Evolutionary conservation across 2,888 invertebrate genomes (phyloP).

Genomic region (Zygogramma bicolorata): DNA sequence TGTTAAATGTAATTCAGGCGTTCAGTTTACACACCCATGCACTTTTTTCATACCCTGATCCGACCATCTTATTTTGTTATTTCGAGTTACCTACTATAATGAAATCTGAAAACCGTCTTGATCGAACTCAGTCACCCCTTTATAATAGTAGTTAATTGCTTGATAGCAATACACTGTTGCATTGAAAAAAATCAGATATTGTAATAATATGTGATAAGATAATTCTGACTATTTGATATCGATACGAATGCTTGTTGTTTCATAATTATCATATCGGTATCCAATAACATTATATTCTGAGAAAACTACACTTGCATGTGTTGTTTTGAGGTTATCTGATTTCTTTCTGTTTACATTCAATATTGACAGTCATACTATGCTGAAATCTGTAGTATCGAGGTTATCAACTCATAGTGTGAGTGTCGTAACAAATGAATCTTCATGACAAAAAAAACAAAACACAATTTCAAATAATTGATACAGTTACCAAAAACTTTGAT

Average conservation of each 20-base stretch:
- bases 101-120: too few species aligned
- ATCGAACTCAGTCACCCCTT: neutral
- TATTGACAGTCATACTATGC: neutral
- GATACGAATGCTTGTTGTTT: neutral
- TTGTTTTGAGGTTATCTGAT: constrained; percentile 7
- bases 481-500: too few species aligned
- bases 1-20: too few species aligned
- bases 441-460: too few species aligned
- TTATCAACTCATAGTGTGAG: too few species aligned
- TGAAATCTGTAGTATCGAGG: neutral
- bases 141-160: neutral
- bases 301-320: neutral
- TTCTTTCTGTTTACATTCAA: neutral
- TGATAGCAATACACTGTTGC: neutral
- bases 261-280: neutral
- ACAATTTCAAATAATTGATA: too few species aligned
- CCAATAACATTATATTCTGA: constrained; percentile 1
- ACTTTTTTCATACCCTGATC: too few species aligned
- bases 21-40: too few species aligned
- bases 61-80: too few species aligned
- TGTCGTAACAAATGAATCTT: too few species aligned
- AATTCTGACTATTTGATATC: constrained; percentile 4
- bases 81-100: too few species aligned
- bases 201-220: neutral
- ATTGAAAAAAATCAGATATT: neutral